These are phyloP conservation scores for Tenthredo distinguenda DNA, from an alignment of 2,888 invertebrate species.

Conservation along the genomic window DNA sequence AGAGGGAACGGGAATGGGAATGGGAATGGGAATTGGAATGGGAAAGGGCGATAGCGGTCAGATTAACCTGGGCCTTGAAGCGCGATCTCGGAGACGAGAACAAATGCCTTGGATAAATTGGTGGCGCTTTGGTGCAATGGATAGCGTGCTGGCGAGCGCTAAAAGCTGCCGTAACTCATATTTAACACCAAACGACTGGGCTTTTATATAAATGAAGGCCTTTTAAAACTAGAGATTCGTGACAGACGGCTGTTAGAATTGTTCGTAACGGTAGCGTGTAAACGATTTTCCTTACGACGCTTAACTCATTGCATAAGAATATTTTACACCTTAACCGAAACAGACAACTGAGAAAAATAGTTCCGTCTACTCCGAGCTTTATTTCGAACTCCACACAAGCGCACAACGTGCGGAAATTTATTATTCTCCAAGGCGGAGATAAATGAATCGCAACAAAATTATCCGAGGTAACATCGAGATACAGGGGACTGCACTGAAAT, in stretches of 20 bases:
- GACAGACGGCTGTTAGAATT: constrained; percentile 66
- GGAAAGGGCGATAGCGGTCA: constrained; percentile 27
- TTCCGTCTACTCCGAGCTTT: not conserved
- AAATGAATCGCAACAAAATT: not conserved
- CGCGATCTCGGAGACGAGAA: constrained; percentile 49
- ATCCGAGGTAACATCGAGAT: not conserved
- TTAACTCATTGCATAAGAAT: constrained; percentile 13
- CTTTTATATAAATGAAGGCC: constrained; percentile 68
- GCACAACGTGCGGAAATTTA: constrained; percentile 3
- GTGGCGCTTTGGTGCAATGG: constrained; percentile 54
- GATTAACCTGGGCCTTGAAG: constrained; percentile 42
- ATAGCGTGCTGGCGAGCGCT: constrained; percentile 66
- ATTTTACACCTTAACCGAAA: not conserved
- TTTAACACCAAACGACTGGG: constrained; percentile 69
- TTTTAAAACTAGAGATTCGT: constrained; percentile 67
- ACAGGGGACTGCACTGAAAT: not conserved
- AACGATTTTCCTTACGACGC: constrained; percentile 16
- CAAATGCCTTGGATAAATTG: constrained; percentile 43
- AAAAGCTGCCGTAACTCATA: constrained; percentile 71
- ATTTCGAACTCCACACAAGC: not conserved
- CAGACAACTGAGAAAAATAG: not conserved
- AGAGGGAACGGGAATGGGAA: not conserved
- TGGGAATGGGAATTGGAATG: not conserved
- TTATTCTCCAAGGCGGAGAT: not conserved
- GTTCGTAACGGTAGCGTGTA: constrained; percentile 55